These are phyloP conservation scores for Cheilosia grossa DNA, from an alignment of 2,888 invertebrate species.

Conservation along the genomic window DNA sequence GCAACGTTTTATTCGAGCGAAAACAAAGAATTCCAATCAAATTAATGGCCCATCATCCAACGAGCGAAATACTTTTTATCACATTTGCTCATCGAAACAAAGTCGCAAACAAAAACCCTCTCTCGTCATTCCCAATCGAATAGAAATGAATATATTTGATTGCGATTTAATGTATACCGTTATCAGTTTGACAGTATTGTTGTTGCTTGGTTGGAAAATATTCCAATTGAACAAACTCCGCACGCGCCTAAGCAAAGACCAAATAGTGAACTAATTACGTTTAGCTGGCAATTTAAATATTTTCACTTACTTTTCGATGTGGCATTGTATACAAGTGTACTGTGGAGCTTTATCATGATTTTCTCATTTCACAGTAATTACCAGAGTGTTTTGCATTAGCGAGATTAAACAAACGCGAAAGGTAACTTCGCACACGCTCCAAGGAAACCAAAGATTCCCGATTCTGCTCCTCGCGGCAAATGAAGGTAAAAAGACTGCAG, in stretches of 20 bases:
- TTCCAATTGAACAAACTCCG: neutral
- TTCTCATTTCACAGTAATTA: slow-evolving; percentile 52
- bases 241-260: neutral
- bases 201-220: neutral
- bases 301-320: neutral
- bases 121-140: neutral
- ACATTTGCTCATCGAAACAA: neutral
- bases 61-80: neutral
- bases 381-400: slow-evolving; percentile 67
- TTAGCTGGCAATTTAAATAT: neutral
- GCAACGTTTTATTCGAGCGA: too few relatives aligned
- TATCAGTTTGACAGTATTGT: neutral
- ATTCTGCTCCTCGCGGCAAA: neutral
- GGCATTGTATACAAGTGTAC: neutral
- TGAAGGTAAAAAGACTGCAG: neutral
- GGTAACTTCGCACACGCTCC: slow-evolving; percentile 22
- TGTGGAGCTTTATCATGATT: neutral
- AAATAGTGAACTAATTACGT: neutral
- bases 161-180: neutral
- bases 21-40: neutral
- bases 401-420: slow-evolving; percentile 52
- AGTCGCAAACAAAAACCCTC: neutral
- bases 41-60: neutral
- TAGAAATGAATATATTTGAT: neutral
- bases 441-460: slow-evolving; percentile 12